Base-by-base conservation (phyloP, 1,140 invertebrate genomes). In the Polypedilum pembai region DNA sequence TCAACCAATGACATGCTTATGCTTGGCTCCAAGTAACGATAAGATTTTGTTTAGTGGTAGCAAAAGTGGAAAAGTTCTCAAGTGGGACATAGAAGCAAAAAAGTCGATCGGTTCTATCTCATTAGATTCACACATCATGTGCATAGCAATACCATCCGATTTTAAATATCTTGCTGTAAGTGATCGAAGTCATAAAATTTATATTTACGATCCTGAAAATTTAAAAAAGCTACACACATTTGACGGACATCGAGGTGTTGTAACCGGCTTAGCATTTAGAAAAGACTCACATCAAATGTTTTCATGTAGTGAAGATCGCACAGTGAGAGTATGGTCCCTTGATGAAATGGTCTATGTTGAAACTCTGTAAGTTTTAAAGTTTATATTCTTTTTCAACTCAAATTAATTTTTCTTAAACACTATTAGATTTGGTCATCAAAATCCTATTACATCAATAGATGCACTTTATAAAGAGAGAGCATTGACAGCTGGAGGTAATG, bases 291-390 rank as follows among this genome's bases (percentile, higher is more conserved):
- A 97, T 83, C 91, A 92, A 21, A 84, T 99, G 45, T 98, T 94
- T 80, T 96, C 94, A 63, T 86, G 86, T 7, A 90, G 90, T 72
- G 87, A 90, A 79, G 97, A 99, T 82, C 86, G 91, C 77, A 90
- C 92, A 40, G 90, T 98, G 0, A 93, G 92, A 85, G 90, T 97
- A 40, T 99, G 96, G 96, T 95, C 92, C 77, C 84, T 98, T 20
- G 93, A 95, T 85, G 95, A 98, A 80, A 94, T 96, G 92, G 89
- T 91, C 8, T 98, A 97, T 84, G 91, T 98, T 8, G 96, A 99
- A 86, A 95, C 94, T 75, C 84, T 98, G 85, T 92, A 84, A 85
- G 88, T 78, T 76, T 66, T 15, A 33, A 72, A 5, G n/a, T n/a
- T n/a, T n/a, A n/a, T n/a, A n/a, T 63, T 66, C 7, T 20, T 4